phyloP scores from a whole-genome alignment of 2,113 vertebrate species.

The Empidonax traillii region DNA sequence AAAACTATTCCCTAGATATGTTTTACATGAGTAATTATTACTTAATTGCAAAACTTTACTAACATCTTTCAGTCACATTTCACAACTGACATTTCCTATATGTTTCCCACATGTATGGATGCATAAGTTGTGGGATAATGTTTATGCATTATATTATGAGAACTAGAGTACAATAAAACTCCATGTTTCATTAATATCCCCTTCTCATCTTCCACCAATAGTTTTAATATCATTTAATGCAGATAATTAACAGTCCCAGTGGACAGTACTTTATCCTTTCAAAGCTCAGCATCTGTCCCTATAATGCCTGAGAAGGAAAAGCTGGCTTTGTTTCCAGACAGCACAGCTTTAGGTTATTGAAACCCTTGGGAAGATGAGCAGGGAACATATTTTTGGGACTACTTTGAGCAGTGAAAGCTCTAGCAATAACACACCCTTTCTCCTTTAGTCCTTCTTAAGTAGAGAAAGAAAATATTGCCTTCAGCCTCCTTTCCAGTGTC shows the following conservation, averaged over 20 bases:
- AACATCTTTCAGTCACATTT: constrained; percentile 4
- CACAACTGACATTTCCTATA: neutral
- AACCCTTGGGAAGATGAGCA: neutral
- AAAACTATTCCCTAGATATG: neutral
- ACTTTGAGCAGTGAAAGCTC: neutral
- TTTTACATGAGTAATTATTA: constrained; percentile 49
- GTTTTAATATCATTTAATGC: neutral
- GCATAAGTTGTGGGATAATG: neutral
- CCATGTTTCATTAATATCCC: neutral
- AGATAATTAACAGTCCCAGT: neutral
- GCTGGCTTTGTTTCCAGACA: neutral
- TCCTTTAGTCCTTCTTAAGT: neutral
- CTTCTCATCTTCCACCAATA: neutral
- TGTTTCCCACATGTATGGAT: neutral
- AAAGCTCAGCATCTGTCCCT: neutral
- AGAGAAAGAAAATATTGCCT: constrained; percentile 41
- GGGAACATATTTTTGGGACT: neutral
- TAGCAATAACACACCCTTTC: neutral
- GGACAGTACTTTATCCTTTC: neutral
- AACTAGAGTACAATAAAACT: neutral
- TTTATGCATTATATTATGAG: neutral
- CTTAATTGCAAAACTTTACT: constrained; percentile 56
- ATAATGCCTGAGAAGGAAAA: neutral
- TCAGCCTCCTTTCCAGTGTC: neutral
- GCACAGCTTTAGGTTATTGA: neutral